Base-by-base conservation (phyloP, 2,113 vertebrate genomes). In the Cyphomyrus discorhynchus region DNA sequence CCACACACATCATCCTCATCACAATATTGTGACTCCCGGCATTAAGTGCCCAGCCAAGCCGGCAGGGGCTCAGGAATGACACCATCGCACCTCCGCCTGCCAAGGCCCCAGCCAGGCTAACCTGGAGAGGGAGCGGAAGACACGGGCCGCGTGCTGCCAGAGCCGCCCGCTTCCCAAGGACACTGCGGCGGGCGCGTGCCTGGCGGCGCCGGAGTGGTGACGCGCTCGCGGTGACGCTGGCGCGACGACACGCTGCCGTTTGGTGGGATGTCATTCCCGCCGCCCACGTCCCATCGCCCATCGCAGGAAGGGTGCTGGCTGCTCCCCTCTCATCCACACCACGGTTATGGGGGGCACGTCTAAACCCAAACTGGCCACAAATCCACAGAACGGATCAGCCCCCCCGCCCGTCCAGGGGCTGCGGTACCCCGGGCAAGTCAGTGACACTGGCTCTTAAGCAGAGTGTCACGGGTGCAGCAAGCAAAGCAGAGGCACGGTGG, bases 161-260 rank as follows among this genome's bases (percentile, higher is more conserved):
- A 94, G 95, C 94, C 94, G 94, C 88, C 92, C 93, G 91, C 91
- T 95, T 92, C 86, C 94, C 95, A 95, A 95, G 95, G 95, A 95
- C 95, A 96, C 95, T 96, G 95, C 94, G 92, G 95, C 93, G 42
- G 70, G 70, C 91, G 89, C 88, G 89, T 92, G 90, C 89, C 90
- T 90, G 82, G 91, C 56, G 10, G 7, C 35, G 47, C 89, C 27
- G 87, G 87, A 90, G 92, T 84, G 88, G 10, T 10, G 58, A n/a
- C 58, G 6, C 1, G 58, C 56, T n/a, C 2, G 2, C 7, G 82
- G 91, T 58, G 10, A 6, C 45, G 46, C 89, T 27, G 86, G 83
- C 90, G 92, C 86, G 84, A 56, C 21, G 24, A 62, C 58, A n/a
- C 24, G 58, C 58, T 8, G 24, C 24, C 8, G 24, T 62, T 62